Evolutionary conservation across 1,140 invertebrate genomes (phyloP), one percentile per base, ranked within the genome.

Genomic region (Zophobas atratus): DNA sequence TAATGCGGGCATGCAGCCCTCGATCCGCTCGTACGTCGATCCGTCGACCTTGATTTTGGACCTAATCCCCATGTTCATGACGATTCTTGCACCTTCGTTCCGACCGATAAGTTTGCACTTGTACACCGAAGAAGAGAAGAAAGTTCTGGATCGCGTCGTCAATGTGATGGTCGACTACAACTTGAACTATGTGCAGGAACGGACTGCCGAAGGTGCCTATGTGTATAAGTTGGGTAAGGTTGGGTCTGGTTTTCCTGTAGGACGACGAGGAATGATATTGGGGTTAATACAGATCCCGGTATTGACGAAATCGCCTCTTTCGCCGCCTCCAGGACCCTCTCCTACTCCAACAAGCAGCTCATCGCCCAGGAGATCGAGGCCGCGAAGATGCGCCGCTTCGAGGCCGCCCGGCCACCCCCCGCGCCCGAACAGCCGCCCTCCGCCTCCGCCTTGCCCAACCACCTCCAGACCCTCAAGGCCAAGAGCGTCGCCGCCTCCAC

Each of bases 131-230:
- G 87, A 89, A 80, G 97, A 99, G 87, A 95, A 94, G 79, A 88
- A 89, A 32, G 90, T 93, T 53, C 84, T 98, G 6, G 83, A 86
- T 0, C 87, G 91, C 34, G 90, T 97, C n/a, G 92, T 98, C 0
- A 89, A 92, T 73, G 90, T 94, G 0, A 96, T 99, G 95, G 91
- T 97, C 43, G 93, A 96, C 84, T 96, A 97, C 85, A 97, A 96
- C 77, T 87, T 99, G 67, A 94, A 92, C 33, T 97, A 96, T 86
- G 88, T 92, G 0, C 97, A 98, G 87, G 92, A 95, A 73, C 92
- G 93, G 56, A 90, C 88, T 2, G 80, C 86, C 0, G 95, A 98
- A 79, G 96, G 96, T 56, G 91, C 90, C 49, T 98, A 96, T 86
- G 88, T 89, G 1, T 98, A 94, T 85, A 88, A 92, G 53, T 85